Conservation (phyloP, 2,797 vertebrate genomes). For the Schizopygopsis pylzovi region DNA sequence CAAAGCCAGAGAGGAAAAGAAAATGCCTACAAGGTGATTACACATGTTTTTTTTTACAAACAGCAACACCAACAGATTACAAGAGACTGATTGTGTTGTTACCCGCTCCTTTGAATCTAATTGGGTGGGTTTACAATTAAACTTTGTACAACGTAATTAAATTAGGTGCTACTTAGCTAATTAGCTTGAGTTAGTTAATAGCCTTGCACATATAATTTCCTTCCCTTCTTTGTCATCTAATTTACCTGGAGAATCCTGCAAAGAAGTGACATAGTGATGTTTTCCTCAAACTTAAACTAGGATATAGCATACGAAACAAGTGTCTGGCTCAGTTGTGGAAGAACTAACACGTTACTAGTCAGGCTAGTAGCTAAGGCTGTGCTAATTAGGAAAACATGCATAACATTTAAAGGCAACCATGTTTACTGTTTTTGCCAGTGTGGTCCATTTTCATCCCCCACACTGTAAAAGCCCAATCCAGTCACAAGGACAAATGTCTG, state of each 20-base stretch:
- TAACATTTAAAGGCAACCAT: background rate
- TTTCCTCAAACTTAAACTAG: slow-evolving; percentile 4
- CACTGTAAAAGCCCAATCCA: slow-evolving; percentile 38
- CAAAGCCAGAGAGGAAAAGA: slow-evolving; percentile 64
- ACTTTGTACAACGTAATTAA: slow-evolving; percentile 67
- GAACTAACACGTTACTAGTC: slow-evolving; percentile 16
- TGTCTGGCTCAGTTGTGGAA: slow-evolving; percentile 16
- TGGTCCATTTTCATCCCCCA: slow-evolving; percentile 26
- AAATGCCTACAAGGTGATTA: slow-evolving; percentile 57
- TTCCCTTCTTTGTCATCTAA: slow-evolving; percentile 25
- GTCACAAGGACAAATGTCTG: slow-evolving; percentile 52
- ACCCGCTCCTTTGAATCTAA: slow-evolving; percentile 60
- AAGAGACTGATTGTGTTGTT: slow-evolving; percentile 46
- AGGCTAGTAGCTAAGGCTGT: background rate
- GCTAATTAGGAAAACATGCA: slow-evolving; percentile 26
- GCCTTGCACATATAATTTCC: slow-evolving; percentile 61
- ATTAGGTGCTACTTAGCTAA: slow-evolving; percentile 73
- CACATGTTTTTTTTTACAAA: slow-evolving; percentile 69
- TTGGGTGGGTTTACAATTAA: slow-evolving; percentile 69
- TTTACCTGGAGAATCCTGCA: slow-evolving; percentile 8
- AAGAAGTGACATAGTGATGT: slow-evolving; percentile 1
- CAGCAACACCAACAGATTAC: slow-evolving; percentile 61
- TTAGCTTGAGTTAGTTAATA: slow-evolving; percentile 68
- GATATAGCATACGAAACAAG: slow-evolving; percentile 12
- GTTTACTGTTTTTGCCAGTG: slow-evolving; percentile 41